Percentiles rank a stretch among this genome's conserved stretches.
These are phyloP conservation scores for Pheucticus melanocephalus DNA, from an alignment of 2,113 vertebrate species.

Conservation along the genomic window DNA sequence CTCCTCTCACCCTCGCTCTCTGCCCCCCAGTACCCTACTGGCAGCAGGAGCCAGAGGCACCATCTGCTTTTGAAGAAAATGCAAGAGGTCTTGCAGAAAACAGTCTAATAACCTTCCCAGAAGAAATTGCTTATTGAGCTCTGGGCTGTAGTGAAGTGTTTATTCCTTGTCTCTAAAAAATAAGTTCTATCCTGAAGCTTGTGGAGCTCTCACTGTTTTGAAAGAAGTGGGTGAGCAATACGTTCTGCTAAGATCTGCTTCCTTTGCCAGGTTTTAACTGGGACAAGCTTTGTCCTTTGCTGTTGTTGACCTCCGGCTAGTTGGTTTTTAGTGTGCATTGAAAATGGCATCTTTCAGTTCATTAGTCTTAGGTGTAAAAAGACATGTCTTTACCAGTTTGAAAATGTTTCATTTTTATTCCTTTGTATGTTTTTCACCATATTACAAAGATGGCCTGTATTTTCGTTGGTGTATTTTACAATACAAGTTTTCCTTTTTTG, in stretches of 20 bases:
- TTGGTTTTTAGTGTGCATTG: background rate
- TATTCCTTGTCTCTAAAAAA: background rate
- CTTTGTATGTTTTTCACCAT: background rate
- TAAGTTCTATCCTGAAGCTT: background rate
- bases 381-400: background rate
- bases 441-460: background rate
- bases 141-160: background rate
- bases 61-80: background rate
- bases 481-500: background rate
- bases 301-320: background rate
- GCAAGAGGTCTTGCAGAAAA: background rate
- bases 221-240: background rate
- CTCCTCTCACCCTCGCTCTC: rapidly evolving
- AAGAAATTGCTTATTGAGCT: background rate
- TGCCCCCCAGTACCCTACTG: rapidly evolving
- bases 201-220: background rate
- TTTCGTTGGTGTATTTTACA: background rate
- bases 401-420: background rate
- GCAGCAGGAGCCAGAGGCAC: background rate
- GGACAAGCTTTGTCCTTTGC: background rate
- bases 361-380: background rate
- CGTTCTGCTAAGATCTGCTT: background rate
- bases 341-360: background rate
- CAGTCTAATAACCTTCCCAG: background rate
- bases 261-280: background rate